Evolutionary conservation across 2,113 vertebrate species (phyloP).

Genomic region (Semnopithecus entellus): DNA sequence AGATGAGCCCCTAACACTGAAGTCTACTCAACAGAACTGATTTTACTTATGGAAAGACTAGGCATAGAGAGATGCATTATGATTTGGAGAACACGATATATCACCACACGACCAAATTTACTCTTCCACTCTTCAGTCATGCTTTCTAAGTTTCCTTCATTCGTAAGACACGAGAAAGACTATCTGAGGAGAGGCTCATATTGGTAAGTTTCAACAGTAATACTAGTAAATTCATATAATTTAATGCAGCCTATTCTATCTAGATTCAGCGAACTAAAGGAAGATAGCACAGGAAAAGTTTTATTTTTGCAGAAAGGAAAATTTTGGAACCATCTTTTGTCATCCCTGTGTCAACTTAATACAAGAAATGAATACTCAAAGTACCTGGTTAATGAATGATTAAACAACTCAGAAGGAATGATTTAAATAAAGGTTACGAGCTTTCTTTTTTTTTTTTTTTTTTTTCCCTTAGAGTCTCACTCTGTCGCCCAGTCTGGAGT

Average conservation of each 20-base stretch:
- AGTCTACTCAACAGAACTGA: not conserved
- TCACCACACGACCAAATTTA: not conserved
- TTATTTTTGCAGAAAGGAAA: not conserved
- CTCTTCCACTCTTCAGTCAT: not conserved
- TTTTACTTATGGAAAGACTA: constrained; percentile 8
- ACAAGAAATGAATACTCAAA: not conserved
- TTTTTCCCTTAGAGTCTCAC: no score
- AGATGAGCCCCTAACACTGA: constrained; percentile 53
- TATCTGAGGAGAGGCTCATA: not conserved
- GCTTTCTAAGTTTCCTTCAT: not conserved
- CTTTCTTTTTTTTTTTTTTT: no score
- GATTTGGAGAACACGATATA: not conserved
- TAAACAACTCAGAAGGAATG: not conserved
- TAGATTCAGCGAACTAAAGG: not conserved
- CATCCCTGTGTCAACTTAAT: not conserved
- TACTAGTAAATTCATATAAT: not conserved
- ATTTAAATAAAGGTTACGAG: not conserved
- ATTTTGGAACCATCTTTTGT: not conserved
- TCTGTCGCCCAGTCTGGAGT: no score
- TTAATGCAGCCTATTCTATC: not conserved
- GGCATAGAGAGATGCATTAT: not conserved
- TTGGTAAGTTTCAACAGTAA: not conserved
- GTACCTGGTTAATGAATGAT: not conserved
- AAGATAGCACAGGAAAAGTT: not conserved
- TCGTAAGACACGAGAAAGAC: not conserved